Percentiles rank a stretch among this genome's conserved stretches.
phyloP scores from a whole-genome alignment of 2,113 vertebrate genomes.

The Onychostruthus taczanowskii region DNA sequence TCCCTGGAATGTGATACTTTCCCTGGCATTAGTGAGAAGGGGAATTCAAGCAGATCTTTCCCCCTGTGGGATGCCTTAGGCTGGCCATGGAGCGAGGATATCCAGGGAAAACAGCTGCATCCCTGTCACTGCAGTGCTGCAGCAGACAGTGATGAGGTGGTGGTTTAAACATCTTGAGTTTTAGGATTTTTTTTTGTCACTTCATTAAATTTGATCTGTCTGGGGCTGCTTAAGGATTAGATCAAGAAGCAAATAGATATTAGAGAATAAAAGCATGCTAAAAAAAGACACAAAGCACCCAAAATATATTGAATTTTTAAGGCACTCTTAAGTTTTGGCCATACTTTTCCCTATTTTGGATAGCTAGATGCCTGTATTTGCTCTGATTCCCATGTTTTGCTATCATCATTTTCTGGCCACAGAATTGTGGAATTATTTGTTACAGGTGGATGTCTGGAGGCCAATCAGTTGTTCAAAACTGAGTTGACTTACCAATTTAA shows the following conservation, averaged over 20 bases:
- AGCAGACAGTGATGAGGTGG: background rate
- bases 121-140: background rate
- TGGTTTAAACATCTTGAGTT: background rate
- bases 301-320: background rate
- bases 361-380: background rate
- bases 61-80: no score
- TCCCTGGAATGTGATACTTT: background rate
- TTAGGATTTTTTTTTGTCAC: background rate
- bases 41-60: background rate
- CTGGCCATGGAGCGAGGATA: background rate
- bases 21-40: background rate
- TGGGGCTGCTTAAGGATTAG: background rate
- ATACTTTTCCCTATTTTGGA: background rate
- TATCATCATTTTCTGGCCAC: background rate
- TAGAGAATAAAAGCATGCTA: background rate
- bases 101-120: background rate
- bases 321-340: background rate
- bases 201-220: background rate
- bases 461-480: background rate
- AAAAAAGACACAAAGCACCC: background rate
- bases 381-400: background rate
- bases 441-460: background rate
- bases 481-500: background rate
- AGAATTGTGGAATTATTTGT: background rate
- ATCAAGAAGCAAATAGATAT: background rate